phyloP scores from a whole-genome alignment of 2,888 invertebrate genomes.

The Epinotia demarniana region DNA sequence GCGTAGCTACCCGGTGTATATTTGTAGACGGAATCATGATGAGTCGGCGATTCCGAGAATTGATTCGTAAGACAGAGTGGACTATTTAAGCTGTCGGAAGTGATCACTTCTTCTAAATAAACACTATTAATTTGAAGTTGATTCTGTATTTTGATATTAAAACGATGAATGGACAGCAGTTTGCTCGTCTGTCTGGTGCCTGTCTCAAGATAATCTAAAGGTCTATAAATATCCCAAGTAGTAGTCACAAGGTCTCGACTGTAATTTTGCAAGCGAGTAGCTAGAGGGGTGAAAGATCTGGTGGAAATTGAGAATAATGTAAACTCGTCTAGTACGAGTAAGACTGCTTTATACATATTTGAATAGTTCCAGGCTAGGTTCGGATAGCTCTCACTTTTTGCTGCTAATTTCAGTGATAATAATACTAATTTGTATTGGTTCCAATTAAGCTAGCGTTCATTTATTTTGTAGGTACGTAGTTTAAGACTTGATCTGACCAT shows the following conservation, averaged over 20 bases:
- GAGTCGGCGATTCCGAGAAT: conserved; percentile 25
- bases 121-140: background rate
- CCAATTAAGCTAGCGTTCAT: background rate
- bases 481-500: background rate
- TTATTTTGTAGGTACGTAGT: background rate
- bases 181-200: background rate
- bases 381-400: background rate
- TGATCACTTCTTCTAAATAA: conserved; percentile 19
- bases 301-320: background rate
- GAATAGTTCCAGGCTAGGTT: background rate
- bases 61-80: conserved; percentile 32
- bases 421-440: no score
- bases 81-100: conserved; percentile 29
- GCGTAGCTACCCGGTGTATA: conserved; percentile 36
- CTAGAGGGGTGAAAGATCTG: background rate
- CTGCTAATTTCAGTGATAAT: background rate
- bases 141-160: background rate
- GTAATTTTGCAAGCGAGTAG: conserved; percentile 20
- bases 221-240: conserved; percentile 18
- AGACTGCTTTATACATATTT: conserved; percentile 10
- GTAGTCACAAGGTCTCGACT: conserved; percentile 27
- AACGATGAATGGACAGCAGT: background rate
- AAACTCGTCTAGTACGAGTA: background rate
- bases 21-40: conserved; percentile 29
- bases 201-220: background rate